Conservation (phyloP, 2,888 invertebrate genomes). For the Melitaea athalia region DNA sequence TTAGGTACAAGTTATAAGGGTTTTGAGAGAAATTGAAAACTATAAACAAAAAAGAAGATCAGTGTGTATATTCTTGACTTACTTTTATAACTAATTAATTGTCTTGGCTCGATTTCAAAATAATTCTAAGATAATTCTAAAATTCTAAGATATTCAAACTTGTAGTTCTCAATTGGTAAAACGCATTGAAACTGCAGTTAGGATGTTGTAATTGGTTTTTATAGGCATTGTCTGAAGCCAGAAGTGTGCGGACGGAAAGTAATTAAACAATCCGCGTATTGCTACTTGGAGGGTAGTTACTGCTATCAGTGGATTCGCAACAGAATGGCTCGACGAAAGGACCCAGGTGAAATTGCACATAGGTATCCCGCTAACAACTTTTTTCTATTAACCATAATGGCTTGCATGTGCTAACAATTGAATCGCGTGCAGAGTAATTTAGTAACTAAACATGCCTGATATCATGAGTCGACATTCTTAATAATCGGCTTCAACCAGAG, state of each 20-base stretch:
- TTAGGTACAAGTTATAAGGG: too few relatives aligned
- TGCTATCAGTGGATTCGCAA: conserved; percentile 87
- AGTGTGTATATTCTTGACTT: too few relatives aligned
- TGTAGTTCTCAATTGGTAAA: background rate
- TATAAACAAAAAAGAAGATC: too few relatives aligned
- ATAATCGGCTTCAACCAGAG: too few relatives aligned
- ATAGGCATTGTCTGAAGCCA: conserved; percentile 87
- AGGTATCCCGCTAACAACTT: conserved; percentile 72
- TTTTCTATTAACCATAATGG: conserved; percentile 41
- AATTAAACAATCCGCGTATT: conserved; percentile 92
- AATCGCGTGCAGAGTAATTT: too few relatives aligned
- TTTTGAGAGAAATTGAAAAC: too few relatives aligned
- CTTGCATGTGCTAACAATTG: too few relatives aligned
- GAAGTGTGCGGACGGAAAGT: conserved; percentile 89
- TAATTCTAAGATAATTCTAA: background rate
- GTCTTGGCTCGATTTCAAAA: background rate
- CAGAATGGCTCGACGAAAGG: conserved; percentile 73
- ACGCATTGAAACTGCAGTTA: conserved; percentile 46
- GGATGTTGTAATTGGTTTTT: conserved; percentile 18
- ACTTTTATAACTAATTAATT: too few relatives aligned
- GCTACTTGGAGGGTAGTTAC: conserved; percentile 90
- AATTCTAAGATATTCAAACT: conserved; percentile 56
- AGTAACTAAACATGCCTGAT: too few relatives aligned
- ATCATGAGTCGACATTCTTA: too few relatives aligned
- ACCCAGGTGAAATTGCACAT: conserved; percentile 77